Evolutionary conservation across 1,140 invertebrate species (phyloP), one percentile per base, ranked within the genome.

Genomic region (Coboldia fuscipes): DNA sequence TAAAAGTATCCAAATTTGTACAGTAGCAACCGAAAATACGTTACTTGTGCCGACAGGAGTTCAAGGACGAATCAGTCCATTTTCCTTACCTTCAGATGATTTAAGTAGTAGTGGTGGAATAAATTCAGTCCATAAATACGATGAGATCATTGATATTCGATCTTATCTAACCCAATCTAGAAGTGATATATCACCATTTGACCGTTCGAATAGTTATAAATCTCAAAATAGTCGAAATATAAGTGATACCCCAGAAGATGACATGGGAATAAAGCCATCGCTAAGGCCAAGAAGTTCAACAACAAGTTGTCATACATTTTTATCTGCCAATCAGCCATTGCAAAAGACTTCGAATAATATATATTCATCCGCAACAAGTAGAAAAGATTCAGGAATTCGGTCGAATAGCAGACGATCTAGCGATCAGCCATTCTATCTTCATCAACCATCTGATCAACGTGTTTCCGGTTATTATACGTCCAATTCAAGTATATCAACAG

Each of bases 381-480:
- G 81, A 36, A 86, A 86, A 59, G 81, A 86, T 56, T 85, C 80
- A 1, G 81, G 81, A 4, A 84, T 85, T 37, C 67, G 74, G 38
- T 84, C 81, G 47, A 82, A 77, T 29, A 84, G 79, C 41, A 61
- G 79, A 1, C 59, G 79, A 36, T 83, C 79, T 41, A 84, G 79
- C 46, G 81, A 84, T 47, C 78, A 83, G 43, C n/a, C n/a, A n/a
- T n/a, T n/a, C n/a, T n/a, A n/a, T n/a, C n/a, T n/a, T n/a, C 74
- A 76, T 41, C 78, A 82, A 66, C 77, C 81, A 51, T 59, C 82
- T 40, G 69, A 71, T 30, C 76, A 84, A 40, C 62, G 82, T 13
- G 77, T 83, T 1, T 86, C 82, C 17, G 83, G 81, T 4, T 86
- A 84, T 54, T 85, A 82, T 43, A 84, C 79, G n/a, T 78, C 72